A percentile compares a stretch with the other conserved stretches of the same genome.
phyloP scores from a whole-genome alignment of 2,888 invertebrate genomes.

The Phymatocera aterrima region DNA sequence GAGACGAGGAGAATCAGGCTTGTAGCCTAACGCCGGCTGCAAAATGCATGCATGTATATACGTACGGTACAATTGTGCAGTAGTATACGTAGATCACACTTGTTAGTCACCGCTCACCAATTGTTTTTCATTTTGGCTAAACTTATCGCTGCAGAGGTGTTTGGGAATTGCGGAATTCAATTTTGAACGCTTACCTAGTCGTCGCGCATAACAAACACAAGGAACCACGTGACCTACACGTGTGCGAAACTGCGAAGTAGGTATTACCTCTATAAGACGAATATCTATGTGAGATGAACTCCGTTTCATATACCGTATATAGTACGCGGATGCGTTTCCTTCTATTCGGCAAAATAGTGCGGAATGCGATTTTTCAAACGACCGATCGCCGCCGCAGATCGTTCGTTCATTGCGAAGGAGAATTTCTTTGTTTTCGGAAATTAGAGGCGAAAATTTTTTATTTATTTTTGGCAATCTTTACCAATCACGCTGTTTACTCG shows the following conservation, averaged over 20 bases:
- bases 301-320: not conserved
- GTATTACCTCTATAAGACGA: not conserved
- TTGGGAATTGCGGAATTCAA: constrained; percentile 10
- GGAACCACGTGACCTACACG: not conserved
- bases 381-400: not conserved
- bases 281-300: not conserved
- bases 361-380: not conserved
- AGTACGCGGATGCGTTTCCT: too few species aligned
- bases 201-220: not conserved
- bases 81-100: not conserved
- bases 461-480: not conserved
- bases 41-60: not conserved
- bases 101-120: constrained; percentile 10
- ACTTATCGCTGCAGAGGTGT: not conserved
- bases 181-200: not conserved
- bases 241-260: not conserved
- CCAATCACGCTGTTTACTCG: not conserved
- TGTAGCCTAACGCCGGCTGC: not conserved
- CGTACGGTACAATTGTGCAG: not conserved
- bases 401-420: not conserved
- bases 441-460: not conserved
- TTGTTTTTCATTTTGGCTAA: constrained; percentile 19
- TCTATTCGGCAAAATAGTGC: not conserved
- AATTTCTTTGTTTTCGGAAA: not conserved
- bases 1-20: not conserved